Conservation (phyloP, 2,888 invertebrate species). For the Chalcis sispes region DNA sequence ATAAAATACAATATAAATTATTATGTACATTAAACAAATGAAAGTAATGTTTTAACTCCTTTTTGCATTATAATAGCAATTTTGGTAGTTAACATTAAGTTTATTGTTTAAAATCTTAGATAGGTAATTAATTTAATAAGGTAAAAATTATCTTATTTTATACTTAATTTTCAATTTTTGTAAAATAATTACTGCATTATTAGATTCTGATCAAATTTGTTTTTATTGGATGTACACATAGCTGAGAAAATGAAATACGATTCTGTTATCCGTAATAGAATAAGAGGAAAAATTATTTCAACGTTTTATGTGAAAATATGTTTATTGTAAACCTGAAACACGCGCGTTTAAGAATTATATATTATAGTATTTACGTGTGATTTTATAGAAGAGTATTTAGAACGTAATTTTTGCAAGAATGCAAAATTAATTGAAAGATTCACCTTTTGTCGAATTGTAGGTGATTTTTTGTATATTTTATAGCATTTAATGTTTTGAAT, state of each 20-base stretch:
- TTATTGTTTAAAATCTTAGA: too few species aligned
- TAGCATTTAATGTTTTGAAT: slow-evolving; percentile 49
- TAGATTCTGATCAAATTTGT: slow-evolving; percentile 7
- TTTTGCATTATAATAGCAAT: too few species aligned
- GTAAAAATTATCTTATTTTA: too few species aligned
- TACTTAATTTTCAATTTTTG: too few species aligned
- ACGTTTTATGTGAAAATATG: slow-evolving; percentile 53
- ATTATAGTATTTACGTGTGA: slow-evolving; percentile 11
- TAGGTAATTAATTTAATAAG: too few species aligned
- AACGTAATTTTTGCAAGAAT: slow-evolving; percentile 11
- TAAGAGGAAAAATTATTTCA: slow-evolving; percentile 22
- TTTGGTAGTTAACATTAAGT: too few species aligned
- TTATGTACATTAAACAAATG: too few species aligned
- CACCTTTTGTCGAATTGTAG: slow-evolving; percentile 23
- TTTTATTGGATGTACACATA: slow-evolving; percentile 10
- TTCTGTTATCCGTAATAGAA: background rate
- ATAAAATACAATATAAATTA: too few species aligned
- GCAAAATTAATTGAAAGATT: slow-evolving; percentile 22
- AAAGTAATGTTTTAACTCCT: too few species aligned
- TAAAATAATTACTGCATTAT: too few species aligned
- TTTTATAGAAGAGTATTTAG: slow-evolving; percentile 8
- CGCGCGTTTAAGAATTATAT: background rate
- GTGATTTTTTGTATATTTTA: slow-evolving; percentile 42
- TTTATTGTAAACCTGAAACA: slow-evolving; percentile 42
- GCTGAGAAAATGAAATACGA: background rate